Conservation (phyloP, 2,888 invertebrate genomes). For the Gastrophysa polygoni region DNA sequence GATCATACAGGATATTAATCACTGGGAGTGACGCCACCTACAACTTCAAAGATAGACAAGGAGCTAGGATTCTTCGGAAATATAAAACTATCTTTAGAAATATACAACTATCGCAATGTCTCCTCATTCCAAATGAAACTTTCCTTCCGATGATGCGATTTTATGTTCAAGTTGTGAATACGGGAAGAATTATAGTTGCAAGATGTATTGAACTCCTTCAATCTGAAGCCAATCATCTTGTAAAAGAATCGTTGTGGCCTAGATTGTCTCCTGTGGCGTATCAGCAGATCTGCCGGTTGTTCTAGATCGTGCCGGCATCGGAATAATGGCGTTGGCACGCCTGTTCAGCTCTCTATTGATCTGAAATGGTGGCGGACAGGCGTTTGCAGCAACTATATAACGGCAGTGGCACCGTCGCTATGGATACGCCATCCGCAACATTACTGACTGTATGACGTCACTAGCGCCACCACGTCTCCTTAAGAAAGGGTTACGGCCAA, state of each 20-base stretch:
- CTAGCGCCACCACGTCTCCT: constrained; percentile 57
- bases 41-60: no score
- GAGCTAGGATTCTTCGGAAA: no score
- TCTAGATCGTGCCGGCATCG: constrained; percentile 23
- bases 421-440: constrained; percentile 57
- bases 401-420: constrained; percentile 50
- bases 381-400: constrained; percentile 46
- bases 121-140: no score
- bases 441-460: constrained; percentile 56
- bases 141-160: no score
- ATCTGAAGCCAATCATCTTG: background rate
- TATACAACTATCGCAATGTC: no score
- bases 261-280: background rate
- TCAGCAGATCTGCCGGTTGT: constrained; percentile 16
- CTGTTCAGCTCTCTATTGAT: constrained; percentile 39
- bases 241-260: background rate
- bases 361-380: constrained; percentile 35
- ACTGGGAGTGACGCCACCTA: no score
- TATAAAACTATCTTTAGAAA: no score
- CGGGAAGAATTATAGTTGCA: no score
- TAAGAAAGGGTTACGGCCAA: constrained; percentile 63
- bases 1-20: no score
- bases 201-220: no score
- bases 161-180: no score
- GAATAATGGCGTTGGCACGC: constrained; percentile 29